Base-by-base conservation (phyloP, 2,888 invertebrate species). In the Archaeoteleia sp. region DNA sequence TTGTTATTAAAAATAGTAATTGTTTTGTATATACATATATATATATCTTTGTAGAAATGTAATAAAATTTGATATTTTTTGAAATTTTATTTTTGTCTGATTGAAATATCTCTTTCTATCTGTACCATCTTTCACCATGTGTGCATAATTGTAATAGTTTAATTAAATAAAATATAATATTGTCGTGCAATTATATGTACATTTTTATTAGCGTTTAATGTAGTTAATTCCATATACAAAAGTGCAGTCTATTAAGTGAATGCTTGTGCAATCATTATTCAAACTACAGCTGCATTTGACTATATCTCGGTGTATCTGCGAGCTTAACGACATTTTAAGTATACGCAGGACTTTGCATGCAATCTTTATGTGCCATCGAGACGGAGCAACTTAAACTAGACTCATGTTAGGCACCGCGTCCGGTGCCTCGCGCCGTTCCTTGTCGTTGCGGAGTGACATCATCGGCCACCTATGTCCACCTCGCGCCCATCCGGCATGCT, bases 341-440 rank as follows among this genome's bases (percentile, higher is more conserved):
- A 78, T 76, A 78, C 74, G 70, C 75, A 71, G 68, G 72, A 76
- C 78, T 75, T 78, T 77, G 75, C 74, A 72, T 73, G 71, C 74
- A 78, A 82, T 82, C 82, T 81, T 78, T 81, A 70, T 81, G 78
- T 82, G 78, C 76, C 79, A 82, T 82, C 81, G 75, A 80, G 76
- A 78, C 78, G 75, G 76, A 75, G 74, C 75, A 70, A 70, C 77
- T 78, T 78, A 78, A 82, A 80, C 80, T 80, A 80, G 79, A 71
- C 73, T 71, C 75, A 74, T 78, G 20, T 78, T 73, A 75, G 67
- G 61, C 58, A 60, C 75, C 70, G 71, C 73, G 76, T 76, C 74
- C 77, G 72, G 69, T 73, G 72, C 71, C 71, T 69, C 72, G 72
- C 71, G 66, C 67, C 42, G 39, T 67, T 68, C 66, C 54, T 67